Evolutionary conservation across 2,113 vertebrate species (phyloP).

Genomic region (Tapirus terrestris): DNA sequence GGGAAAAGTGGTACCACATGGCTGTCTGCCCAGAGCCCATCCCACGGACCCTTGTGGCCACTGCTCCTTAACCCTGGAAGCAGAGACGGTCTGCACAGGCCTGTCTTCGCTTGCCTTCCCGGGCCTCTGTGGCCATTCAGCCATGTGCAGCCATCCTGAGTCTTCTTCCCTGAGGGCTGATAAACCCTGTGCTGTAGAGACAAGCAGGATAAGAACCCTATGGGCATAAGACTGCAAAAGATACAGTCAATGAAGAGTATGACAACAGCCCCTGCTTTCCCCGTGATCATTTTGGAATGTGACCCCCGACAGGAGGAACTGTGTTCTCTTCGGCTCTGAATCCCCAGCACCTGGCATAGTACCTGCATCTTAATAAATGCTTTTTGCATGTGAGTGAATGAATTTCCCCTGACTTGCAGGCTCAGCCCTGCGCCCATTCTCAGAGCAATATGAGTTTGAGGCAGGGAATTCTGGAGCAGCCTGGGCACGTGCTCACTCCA

Average conservation of each 20-base stretch:
- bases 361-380: background rate
- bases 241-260: rapidly evolving
- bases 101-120: background rate
- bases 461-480: background rate
- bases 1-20: background rate
- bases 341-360: no score
- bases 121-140: background rate
- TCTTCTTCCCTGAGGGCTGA: background rate
- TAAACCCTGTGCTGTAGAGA: background rate
- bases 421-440: background rate
- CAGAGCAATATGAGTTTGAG: background rate
- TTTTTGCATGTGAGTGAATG: rapidly evolving
- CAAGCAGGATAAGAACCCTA: background rate
- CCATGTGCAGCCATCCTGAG: background rate
- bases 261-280: background rate
- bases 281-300: background rate
- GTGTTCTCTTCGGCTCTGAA: background rate
- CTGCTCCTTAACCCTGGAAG: no score
- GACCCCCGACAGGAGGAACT: rapidly evolving
- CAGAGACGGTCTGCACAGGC: background rate
- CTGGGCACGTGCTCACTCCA: background rate
- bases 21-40: background rate
- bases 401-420: background rate
- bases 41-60: background rate
- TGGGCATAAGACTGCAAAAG: background rate